Percentiles rank a stretch among this genome's conserved stretches.
phyloP scores from a whole-genome alignment of 2,888 invertebrate genomes.

The Temnothorax rugatulus region DNA sequence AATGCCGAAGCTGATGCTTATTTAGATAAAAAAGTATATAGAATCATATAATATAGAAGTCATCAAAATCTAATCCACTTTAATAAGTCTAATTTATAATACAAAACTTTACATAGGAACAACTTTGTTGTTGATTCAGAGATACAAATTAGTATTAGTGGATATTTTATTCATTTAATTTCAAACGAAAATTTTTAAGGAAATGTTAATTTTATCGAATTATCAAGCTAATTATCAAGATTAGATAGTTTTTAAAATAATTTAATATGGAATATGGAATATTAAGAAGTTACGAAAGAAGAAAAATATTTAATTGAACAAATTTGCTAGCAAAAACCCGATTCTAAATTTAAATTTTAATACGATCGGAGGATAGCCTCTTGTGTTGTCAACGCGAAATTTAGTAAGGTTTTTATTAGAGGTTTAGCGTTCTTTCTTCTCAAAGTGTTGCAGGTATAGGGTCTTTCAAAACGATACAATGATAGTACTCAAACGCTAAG shows the following conservation, averaged over 20 bases:
- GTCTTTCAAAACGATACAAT: neutral
- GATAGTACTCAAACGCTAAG: neutral
- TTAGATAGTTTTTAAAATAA: neutral
- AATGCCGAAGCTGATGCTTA: neutral
- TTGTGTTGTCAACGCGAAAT: constrained; percentile 1
- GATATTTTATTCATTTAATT: neutral
- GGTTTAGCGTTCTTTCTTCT: neutral
- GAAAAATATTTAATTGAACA: neutral
- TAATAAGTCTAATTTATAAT: neutral
- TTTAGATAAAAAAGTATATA: neutral
- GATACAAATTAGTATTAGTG: neutral
- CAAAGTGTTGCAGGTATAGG: neutral
- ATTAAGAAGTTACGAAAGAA: neutral
- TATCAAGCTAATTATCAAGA: neutral
- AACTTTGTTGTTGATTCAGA: neutral
- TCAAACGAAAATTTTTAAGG: neutral
- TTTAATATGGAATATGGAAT: neutral
- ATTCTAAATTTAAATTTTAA: neutral
- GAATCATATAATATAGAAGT: neutral
- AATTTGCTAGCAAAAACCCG: neutral
- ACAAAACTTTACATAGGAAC: neutral
- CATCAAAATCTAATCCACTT: neutral
- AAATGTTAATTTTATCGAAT: neutral
- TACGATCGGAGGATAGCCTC: too few species aligned
- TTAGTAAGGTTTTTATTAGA: neutral